phyloP scores from a whole-genome alignment of 2,113 vertebrate genomes.

The Poicephalus meyeri region DNA sequence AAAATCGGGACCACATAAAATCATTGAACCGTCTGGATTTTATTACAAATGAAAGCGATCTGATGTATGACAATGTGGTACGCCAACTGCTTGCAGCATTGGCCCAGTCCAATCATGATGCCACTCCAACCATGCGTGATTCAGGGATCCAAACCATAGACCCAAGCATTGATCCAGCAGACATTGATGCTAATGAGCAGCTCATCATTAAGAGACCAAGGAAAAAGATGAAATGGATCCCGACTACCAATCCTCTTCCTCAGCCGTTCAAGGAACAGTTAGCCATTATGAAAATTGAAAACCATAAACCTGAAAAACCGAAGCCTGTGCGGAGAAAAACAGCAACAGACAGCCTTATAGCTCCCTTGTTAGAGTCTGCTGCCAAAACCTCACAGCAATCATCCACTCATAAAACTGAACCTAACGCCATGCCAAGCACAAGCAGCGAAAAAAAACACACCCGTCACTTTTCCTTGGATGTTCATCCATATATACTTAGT shows the following conservation, averaged over 20 bases:
- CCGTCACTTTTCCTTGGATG: conserved; percentile 94
- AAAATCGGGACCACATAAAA: conserved; percentile 99
- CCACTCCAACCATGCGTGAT: conserved; percentile 92
- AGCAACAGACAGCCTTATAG: conserved; percentile 86
- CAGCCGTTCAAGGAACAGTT: conserved; percentile 95
- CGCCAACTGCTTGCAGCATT: conserved; percentile 93
- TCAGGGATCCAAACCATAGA: conserved; percentile 92
- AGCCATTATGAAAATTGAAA: conserved; percentile 88
- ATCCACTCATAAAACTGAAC: conserved; percentile 72
- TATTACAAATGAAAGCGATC: conserved; percentile 97
- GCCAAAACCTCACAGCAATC: conserved; percentile 85
- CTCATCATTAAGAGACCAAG: conserved; percentile 92
- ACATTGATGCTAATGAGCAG: conserved; percentile 84
- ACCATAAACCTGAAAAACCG: conserved; percentile 91
- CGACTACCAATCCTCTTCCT: conserved; percentile 89
- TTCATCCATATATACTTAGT: conserved; percentile 93
- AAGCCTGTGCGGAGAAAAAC: conserved; percentile 91
- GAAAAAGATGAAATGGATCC: conserved; percentile 98
- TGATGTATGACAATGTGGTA: conserved; percentile 99
- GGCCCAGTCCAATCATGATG: conserved; percentile 95
- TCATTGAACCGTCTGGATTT: conserved; percentile 97
- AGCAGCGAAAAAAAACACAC: conserved; percentile 89
- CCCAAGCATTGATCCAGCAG: conserved; percentile 87
- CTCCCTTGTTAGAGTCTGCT: conserved; percentile 85
- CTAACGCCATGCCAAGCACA: conserved; percentile 32